These are phyloP conservation scores for Heterohyrax brucei DNA, from an alignment of 2,797 vertebrate genomes.

Conservation along the genomic window DNA sequence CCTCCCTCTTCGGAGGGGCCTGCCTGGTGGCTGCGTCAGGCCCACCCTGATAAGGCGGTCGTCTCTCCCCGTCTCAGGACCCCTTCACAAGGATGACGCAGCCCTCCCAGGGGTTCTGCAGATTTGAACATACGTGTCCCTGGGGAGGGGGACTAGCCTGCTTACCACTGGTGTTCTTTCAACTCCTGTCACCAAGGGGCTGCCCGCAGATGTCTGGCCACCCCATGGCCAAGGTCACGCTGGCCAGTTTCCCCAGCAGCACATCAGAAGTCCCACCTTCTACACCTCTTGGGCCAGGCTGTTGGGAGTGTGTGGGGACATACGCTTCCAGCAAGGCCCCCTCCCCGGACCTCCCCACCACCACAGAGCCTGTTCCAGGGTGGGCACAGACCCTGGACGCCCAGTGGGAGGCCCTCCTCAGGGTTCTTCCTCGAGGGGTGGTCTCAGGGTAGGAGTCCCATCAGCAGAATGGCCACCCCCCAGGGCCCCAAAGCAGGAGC, in stretches of 20 bases:
- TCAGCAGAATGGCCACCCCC: not conserved
- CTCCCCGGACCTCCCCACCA: not conserved
- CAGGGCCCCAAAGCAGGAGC: not conserved
- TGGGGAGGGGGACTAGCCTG: no score
- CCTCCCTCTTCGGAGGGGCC: no score
- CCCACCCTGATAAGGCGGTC: no score
- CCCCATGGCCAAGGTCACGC: not conserved
- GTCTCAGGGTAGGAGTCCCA: not conserved
- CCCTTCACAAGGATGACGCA: no score
- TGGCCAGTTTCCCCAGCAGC: accelerated
- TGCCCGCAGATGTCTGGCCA: not conserved
- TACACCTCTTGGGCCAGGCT: not conserved
- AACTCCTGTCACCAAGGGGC: not conserved
- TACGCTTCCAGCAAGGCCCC: accelerated
- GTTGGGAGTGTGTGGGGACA: accelerated
- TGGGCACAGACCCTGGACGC: accelerated
- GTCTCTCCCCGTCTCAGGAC: no score
- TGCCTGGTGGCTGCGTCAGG: no score
- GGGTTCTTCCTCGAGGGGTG: accelerated
- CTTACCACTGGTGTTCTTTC: not conserved
- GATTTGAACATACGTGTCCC: no score
- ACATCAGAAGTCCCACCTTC: not conserved
- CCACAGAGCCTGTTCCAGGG: not conserved
- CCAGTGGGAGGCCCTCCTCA: not conserved
- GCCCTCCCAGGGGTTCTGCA: no score